phyloP scores from a whole-genome alignment of 2,113 vertebrate genomes.

The Epinephelus cyanopodus region DNA sequence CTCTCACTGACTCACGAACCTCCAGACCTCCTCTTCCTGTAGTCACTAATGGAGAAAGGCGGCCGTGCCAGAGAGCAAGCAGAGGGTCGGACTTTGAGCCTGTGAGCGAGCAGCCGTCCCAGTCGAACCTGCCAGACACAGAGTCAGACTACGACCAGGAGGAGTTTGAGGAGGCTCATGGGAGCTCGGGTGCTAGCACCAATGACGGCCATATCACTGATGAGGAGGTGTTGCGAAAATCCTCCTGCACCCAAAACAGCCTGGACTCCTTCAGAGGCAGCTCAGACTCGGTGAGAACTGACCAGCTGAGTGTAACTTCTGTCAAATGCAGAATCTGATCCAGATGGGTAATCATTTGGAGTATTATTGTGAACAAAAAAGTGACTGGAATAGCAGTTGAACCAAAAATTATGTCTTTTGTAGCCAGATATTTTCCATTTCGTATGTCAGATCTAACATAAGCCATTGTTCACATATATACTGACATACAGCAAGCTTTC shows the following conservation, averaged over 20 bases:
- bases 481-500: conserved; percentile 25
- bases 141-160: conserved; percentile 94
- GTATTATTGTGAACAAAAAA: not conserved
- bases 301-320: not conserved
- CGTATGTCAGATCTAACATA: not conserved
- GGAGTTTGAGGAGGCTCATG: conserved; percentile 88
- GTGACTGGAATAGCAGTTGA: not conserved
- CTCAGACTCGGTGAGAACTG: conserved; percentile 89
- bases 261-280: conserved; percentile 91
- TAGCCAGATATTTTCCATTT: conserved; percentile 6
- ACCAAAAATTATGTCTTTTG: not conserved
- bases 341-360: conserved; percentile 3
- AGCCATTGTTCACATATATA: conserved; percentile 5
- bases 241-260: conserved; percentile 87
- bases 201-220: conserved; percentile 87
- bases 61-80: conserved; percentile 23
- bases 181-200: conserved; percentile 83
- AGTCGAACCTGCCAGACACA: conserved; percentile 80
- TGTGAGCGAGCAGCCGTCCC: conserved; percentile 75
- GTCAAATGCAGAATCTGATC: not conserved
- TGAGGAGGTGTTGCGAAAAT: conserved; percentile 85
- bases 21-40: conserved; percentile 34
- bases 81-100: conserved; percentile 70
- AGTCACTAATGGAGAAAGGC: conserved; percentile 66
- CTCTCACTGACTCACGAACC: conserved; percentile 33